Evolutionary conservation across 2,888 invertebrate species (phyloP).

Genomic region (Hoplodrina blanda): DNA sequence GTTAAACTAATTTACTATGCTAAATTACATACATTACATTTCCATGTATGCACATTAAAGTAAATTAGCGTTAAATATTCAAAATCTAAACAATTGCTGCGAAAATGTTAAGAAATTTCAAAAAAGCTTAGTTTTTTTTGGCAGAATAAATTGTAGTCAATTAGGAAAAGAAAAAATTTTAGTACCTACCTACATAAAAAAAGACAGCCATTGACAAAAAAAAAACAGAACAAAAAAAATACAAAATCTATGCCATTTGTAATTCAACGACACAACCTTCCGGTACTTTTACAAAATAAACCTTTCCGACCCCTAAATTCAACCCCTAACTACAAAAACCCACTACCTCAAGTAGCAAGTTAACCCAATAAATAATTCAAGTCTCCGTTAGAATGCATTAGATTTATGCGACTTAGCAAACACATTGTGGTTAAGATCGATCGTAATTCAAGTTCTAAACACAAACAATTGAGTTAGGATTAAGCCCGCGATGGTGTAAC

Average conservation of each 20-base stretch:
- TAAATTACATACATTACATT: no score
- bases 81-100: no score
- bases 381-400: constrained; percentile 63
- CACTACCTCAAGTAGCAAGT: constrained; percentile 33
- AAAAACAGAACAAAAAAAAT: background rate
- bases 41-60: no score
- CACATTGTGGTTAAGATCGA: constrained; percentile 62
- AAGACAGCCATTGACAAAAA: background rate
- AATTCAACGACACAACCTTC: background rate
- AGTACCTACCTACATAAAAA: no score
- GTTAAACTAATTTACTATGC: no score
- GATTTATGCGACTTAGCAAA: constrained; percentile 66
- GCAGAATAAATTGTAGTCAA: no score
- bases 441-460: constrained; percentile 61
- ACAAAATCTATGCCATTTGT: background rate
- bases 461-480: constrained; percentile 63
- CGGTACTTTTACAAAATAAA: constrained; percentile 7
- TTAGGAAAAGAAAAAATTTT: no score
- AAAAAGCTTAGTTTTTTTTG: no score
- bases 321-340: constrained; percentile 39
- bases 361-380: constrained; percentile 64
- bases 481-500: constrained; percentile 40
- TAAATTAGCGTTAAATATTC: no score
- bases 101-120: no score
- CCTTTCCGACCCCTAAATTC: background rate